Conservation (phyloP, 2,113 vertebrate species). For the Dermatemys mawii region DNA sequence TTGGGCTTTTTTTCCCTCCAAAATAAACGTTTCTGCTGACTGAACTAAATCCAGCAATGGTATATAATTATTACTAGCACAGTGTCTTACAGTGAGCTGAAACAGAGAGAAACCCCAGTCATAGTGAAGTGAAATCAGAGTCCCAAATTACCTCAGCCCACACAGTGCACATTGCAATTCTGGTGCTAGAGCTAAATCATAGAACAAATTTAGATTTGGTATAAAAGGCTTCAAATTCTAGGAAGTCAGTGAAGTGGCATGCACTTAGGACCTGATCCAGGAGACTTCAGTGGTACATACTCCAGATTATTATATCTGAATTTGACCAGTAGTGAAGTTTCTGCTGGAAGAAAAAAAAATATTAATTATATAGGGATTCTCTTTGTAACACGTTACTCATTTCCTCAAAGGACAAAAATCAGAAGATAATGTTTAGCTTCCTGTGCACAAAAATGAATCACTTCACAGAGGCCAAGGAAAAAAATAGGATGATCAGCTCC, state of each 20-base stretch:
- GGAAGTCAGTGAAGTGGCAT: not conserved
- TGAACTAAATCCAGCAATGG: not conserved
- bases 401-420: not conserved
- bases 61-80: not conserved
- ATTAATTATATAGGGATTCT: not conserved
- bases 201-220: not conserved
- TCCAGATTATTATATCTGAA: not conserved
- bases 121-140: not conserved
- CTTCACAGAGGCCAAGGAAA: not conserved
- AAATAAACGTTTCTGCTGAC: not conserved
- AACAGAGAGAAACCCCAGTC: not conserved
- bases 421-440: not conserved
- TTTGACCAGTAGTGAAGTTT: not conserved
- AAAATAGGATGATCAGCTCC: not conserved
- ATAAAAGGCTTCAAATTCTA: not conserved
- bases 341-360: not conserved
- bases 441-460: not conserved
- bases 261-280: not conserved
- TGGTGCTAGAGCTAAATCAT: not conserved
- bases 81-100: not conserved
- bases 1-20: not conserved
- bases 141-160: not conserved
- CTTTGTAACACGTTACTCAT: not conserved
- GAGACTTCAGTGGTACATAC: not conserved
- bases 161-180: not conserved